Conservation (phyloP, 2,113 vertebrate species). For the Atractosteus spatula region DNA sequence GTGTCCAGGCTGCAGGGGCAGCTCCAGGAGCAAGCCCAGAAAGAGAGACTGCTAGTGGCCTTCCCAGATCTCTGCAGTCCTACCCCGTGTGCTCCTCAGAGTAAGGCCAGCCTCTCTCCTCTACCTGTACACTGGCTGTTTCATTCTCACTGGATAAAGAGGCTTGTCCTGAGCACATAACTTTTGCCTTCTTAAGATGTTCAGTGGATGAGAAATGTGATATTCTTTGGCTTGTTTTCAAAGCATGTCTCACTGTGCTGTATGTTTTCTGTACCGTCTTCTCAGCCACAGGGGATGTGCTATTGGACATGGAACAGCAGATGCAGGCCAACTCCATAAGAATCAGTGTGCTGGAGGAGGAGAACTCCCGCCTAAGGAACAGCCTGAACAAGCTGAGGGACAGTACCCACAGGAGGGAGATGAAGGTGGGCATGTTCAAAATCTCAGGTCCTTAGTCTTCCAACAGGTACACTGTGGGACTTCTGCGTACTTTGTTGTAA, state of each 20-base stretch:
- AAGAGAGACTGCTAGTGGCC: slow-evolving; percentile 78
- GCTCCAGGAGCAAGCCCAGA: slow-evolving; percentile 58
- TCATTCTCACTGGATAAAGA: background rate
- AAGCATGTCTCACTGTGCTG: too few species aligned
- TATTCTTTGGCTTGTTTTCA: too few species aligned
- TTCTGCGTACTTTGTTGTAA: too few species aligned
- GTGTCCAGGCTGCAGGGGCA: slow-evolving; percentile 54
- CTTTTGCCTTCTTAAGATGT: too few species aligned
- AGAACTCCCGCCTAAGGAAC: slow-evolving; percentile 65
- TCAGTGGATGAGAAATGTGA: too few species aligned
- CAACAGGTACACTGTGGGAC: too few species aligned
- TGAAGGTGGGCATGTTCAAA: slow-evolving; percentile 53
- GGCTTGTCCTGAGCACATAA: too few species aligned
- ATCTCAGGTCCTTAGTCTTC: too few species aligned
- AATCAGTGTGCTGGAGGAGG: slow-evolving; percentile 76
- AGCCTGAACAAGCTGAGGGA: slow-evolving; percentile 71
- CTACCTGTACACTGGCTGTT: background rate
- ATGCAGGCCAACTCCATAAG: slow-evolving; percentile 79
- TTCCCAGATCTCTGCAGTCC: slow-evolving; percentile 80
- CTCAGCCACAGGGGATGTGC: slow-evolving; percentile 74
- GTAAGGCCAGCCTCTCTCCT: slow-evolving; percentile 53
- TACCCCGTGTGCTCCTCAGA: slow-evolving; percentile 58
- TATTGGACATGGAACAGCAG: slow-evolving; percentile 85
- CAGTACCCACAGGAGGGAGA: slow-evolving; percentile 41
- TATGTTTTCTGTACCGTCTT: background rate